Evolutionary conservation across 2,888 invertebrate genomes (phyloP).

Genomic region (Hymenopus coronatus): DNA sequence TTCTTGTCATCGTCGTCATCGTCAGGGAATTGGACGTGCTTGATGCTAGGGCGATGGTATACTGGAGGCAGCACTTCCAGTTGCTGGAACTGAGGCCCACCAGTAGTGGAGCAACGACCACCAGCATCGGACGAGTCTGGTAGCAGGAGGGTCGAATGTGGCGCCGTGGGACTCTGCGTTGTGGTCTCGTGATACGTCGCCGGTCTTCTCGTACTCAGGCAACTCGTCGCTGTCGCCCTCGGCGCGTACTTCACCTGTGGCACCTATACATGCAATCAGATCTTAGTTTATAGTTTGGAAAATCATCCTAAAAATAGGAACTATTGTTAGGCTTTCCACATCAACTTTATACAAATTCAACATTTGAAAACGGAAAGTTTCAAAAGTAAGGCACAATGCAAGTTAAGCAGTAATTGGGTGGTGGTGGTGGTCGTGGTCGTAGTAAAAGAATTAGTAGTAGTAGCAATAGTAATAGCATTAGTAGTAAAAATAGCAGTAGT

Average conservation of each 20-base stretch:
- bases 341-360: no score
- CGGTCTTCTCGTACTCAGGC: slow-evolving; percentile 49
- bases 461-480: no score
- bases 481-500: no score
- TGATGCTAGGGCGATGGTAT: slow-evolving; percentile 55
- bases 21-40: slow-evolving; percentile 70
- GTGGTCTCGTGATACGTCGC: slow-evolving; percentile 52
- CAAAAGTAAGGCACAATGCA: no score
- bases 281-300: no score
- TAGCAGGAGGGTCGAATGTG: slow-evolving; percentile 46
- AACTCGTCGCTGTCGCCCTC: slow-evolving; percentile 55
- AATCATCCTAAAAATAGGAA: no score
- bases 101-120: neutral
- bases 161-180: slow-evolving; percentile 54
- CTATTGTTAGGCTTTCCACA: no score
- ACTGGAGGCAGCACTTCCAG: slow-evolving; percentile 33
- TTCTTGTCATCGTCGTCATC: slow-evolving; percentile 46
- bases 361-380: no score
- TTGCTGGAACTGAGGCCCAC: neutral
- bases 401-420: no score
- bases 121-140: slow-evolving; percentile 13
- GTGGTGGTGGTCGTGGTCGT: no score
- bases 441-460: no score
- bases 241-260: slow-evolving; percentile 55
- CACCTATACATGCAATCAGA: slow-evolving; percentile 43